Percentiles rank a stretch among this genome's conserved stretches.
phyloP scores from a whole-genome alignment of 2,888 invertebrate species.

The Lucinisca nassula region DNA sequence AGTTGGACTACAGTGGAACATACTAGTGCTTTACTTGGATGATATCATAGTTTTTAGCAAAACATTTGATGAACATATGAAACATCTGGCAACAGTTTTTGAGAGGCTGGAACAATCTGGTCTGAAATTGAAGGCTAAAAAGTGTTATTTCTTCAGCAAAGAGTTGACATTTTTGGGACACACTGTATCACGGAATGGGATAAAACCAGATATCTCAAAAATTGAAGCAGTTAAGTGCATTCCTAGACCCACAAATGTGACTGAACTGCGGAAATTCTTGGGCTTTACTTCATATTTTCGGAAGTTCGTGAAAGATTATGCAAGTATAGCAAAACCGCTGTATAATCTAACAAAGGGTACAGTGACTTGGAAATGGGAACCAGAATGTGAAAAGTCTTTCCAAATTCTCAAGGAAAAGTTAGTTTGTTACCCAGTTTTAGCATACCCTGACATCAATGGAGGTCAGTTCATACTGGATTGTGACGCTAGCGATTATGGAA shows the following conservation, averaged over 20 bases:
- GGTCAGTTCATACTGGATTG: constrained; percentile 64
- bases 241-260: constrained; percentile 37
- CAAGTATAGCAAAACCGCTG: constrained; percentile 11
- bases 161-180: constrained; percentile 56
- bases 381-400: too few relatives aligned
- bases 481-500: constrained; percentile 64
- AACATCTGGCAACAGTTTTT: constrained; percentile 48
- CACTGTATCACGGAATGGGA: constrained; percentile 45
- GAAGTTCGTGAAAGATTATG: constrained; percentile 29
- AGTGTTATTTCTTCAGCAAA: constrained; percentile 51
- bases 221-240: constrained; percentile 34
- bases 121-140: constrained; percentile 57
- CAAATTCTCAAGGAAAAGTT: constrained; percentile 27
- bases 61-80: constrained; percentile 56
- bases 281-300: constrained; percentile 62
- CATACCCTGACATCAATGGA: constrained; percentile 54
- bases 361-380: too few relatives aligned
- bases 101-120: constrained; percentile 45
- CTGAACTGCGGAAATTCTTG: constrained; percentile 40
- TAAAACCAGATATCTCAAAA: constrained; percentile 44
- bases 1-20: constrained; percentile 61
- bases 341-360: too few relatives aligned
- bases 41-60: constrained; percentile 60
- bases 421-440: constrained; percentile 55
- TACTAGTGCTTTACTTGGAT: constrained; percentile 67